phyloP scores from a whole-genome alignment of 2,888 invertebrate genomes.

The Sarcophaga variegata region DNA sequence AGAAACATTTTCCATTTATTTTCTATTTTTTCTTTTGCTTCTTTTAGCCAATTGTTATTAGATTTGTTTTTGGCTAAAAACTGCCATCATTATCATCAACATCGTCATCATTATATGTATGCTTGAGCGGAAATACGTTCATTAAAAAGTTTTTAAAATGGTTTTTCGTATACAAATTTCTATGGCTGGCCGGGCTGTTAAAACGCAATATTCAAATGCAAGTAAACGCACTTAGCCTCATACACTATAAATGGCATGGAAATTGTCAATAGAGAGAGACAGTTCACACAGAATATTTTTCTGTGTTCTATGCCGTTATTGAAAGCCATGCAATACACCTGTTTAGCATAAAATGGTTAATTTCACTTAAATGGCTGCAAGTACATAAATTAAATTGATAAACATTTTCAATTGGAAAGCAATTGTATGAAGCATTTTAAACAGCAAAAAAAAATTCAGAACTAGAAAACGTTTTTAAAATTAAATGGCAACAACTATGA shows the following conservation, averaged over 20 bases:
- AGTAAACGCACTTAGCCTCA: background rate
- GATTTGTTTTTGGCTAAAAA: slow-evolving; percentile 16
- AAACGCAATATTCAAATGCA: background rate
- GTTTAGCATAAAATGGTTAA: slow-evolving; percentile 57
- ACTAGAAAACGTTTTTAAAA: too few species aligned
- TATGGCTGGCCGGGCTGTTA: too few species aligned
- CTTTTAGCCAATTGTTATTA: slow-evolving; percentile 57
- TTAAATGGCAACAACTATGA: background rate
- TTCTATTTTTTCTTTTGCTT: slow-evolving; percentile 10
- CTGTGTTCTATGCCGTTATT: background rate
- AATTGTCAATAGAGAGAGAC: slow-evolving; percentile 34
- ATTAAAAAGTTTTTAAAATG: slow-evolving; percentile 29
- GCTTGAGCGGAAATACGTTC: slow-evolving; percentile 34
- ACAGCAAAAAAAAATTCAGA: background rate
- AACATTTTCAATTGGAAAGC: slow-evolving; percentile 17
- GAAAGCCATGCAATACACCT: slow-evolving; percentile 35
- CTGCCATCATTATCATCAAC: slow-evolving; percentile 4
- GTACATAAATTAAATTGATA: slow-evolving; percentile 22
- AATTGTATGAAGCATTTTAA: background rate
- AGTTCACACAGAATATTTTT: background rate
- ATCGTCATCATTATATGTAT: background rate
- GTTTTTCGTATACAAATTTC: background rate
- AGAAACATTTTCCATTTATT: slow-evolving; percentile 32
- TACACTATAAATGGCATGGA: slow-evolving; percentile 28
- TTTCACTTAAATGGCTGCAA: slow-evolving; percentile 33